phyloP scores from a whole-genome alignment of 2,113 vertebrate genomes.

The Anolis sagrei region DNA sequence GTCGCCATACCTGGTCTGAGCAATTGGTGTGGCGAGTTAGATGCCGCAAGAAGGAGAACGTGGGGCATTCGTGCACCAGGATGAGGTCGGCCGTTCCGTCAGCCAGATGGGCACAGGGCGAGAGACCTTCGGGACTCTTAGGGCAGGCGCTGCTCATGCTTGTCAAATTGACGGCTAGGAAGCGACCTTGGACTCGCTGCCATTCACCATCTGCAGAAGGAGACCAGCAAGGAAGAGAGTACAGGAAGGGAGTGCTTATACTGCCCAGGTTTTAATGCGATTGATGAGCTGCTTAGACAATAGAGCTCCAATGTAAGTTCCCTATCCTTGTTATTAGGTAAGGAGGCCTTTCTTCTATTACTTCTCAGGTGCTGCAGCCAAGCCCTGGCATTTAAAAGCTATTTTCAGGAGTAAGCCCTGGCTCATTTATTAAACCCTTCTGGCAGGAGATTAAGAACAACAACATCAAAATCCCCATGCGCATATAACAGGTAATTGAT shows the following conservation, averaged over 20 bases:
- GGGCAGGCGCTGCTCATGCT: conserved; percentile 86
- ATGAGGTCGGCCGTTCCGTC: conserved; percentile 86
- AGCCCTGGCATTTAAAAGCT: conserved; percentile 5
- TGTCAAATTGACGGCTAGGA: conserved; percentile 78
- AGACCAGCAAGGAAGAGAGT: background rate
- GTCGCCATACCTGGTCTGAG: conserved; percentile 78
- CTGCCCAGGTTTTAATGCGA: background rate
- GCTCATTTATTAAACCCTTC: background rate
- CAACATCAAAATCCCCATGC: background rate
- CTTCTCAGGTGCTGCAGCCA: background rate
- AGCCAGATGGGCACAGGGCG: conserved; percentile 83
- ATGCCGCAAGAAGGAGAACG: conserved; percentile 77
- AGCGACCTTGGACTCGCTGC: conserved; percentile 73
- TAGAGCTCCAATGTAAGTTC: background rate
- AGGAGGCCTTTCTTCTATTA: background rate
- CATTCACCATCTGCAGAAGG: conserved; percentile 56
- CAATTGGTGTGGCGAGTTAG: conserved; percentile 81
- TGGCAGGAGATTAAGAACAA: background rate
- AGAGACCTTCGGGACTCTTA: conserved; percentile 81
- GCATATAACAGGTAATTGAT: background rate
- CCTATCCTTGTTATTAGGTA: background rate
- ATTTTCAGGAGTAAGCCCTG: background rate
- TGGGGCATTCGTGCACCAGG: conserved; percentile 78
- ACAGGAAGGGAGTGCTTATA: background rate
- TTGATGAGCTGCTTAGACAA: background rate